Base-by-base conservation (phyloP, 2,888 invertebrate genomes). In the Cinara cedri region DNA sequence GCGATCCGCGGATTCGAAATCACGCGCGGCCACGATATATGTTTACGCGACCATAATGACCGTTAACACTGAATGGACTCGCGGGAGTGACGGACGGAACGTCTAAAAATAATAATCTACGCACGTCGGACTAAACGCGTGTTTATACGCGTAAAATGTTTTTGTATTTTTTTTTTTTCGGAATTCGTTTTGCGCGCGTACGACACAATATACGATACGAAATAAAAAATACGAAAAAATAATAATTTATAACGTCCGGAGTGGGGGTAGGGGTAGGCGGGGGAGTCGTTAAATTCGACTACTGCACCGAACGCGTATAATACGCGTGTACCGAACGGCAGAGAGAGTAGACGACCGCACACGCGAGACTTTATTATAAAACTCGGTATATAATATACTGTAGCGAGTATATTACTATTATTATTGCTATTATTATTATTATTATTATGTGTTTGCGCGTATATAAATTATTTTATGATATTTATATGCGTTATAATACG, bases 211-310 rank as follows among this genome's bases (percentile, higher is more conserved):
- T n/a, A n/a, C n/a, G 72, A 46, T 34, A 34, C 6, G 6, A 34
- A 34, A 46, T 57, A 57, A 60, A 72, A 60, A n/a, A 72, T 26
- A n/a, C n/a, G n/a, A 72, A 72, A 72, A 71, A n/a, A n/a, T n/a
- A n/a, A 72, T 26, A 60, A 72, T n/a, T 46, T 60, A 60, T 72
- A 1, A 44, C n/a, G 60, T 72, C 34, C n/a, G n/a, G n/a, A n/a
- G n/a, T n/a, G n/a, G n/a, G n/a, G n/a, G n/a, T n/a, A n/a, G n/a
- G n/a, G n/a, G n/a, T n/a, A n/a, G n/a, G n/a, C n/a, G n/a, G 34
- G 34, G 34, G 34, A 34, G 34, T 34, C 57, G 26, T 60, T 60
- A 71, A 72, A 72, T n/a, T n/a, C n/a, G 16, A n/a, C 72, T 60
- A 8, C 57, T 21, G 34, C 34, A 6, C 3, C 34, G 34, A 34